These are phyloP conservation scores for Cnemophilus loriae DNA, from an alignment of 2,113 vertebrate genomes.

Conservation along the genomic window DNA sequence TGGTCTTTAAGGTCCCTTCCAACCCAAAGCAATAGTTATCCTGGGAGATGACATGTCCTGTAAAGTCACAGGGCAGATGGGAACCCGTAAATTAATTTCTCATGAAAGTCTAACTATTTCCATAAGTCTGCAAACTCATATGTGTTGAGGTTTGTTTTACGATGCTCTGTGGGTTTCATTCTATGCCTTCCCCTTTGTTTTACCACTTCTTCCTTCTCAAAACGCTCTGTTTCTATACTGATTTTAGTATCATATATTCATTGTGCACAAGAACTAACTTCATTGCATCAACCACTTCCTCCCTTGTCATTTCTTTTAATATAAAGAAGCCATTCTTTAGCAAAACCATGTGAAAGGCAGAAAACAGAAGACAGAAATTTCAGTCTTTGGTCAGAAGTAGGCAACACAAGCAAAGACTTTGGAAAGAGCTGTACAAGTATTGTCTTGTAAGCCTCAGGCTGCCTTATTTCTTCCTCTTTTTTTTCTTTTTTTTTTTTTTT, in stretches of 20 bases:
- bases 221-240: neutral
- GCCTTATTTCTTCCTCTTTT: neutral
- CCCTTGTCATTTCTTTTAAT: fast-evolving
- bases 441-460: neutral
- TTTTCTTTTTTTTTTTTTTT: neutral
- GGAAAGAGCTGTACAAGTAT: neutral
- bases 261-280: neutral
- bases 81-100: neutral
- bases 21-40: neutral
- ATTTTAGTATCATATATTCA: neutral
- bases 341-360: neutral
- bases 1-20: neutral
- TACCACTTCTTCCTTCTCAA: neutral
- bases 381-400: neutral
- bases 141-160: neutral
- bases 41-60: neutral
- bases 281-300: neutral
- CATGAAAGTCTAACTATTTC: neutral
- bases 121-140: neutral
- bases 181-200: neutral
- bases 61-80: neutral
- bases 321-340: neutral
- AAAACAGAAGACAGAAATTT: neutral
- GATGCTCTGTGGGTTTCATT: neutral
- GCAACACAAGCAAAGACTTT: neutral